These are phyloP conservation scores for Sinocyclocheilus maitianheensis DNA, from an alignment of 2,113 vertebrate species.

Conservation along the genomic window DNA sequence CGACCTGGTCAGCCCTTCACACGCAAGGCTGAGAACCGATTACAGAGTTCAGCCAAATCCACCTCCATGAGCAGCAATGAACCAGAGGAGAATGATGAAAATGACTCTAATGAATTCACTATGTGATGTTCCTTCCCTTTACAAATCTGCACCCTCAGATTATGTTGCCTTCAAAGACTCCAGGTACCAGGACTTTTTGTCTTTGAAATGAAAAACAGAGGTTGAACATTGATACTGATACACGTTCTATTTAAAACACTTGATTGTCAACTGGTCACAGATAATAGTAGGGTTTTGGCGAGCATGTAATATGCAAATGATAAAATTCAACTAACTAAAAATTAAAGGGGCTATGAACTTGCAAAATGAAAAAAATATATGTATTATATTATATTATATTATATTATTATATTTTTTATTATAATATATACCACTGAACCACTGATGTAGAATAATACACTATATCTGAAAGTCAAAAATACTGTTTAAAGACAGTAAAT, in stretches of 20 bases:
- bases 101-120: slow-evolving; percentile 62
- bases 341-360: neutral
- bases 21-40: slow-evolving; percentile 67
- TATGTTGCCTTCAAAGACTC: slow-evolving; percentile 81
- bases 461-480: neutral
- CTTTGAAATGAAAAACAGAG: neutral
- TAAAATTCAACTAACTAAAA: neutral
- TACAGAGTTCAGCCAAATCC: slow-evolving; percentile 57
- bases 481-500: neutral
- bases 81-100: slow-evolving; percentile 86
- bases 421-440: neutral
- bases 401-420: neutral
- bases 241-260: neutral
- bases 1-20: slow-evolving; percentile 54
- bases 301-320: neutral
- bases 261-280: neutral
- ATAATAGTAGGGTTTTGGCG: neutral
- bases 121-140: neutral
- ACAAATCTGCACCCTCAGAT: slow-evolving; percentile 67
- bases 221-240: neutral
- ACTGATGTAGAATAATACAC: neutral
- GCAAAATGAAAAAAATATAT: neutral
- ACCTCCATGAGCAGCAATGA: slow-evolving; percentile 68
- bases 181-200: slow-evolving; percentile 64
- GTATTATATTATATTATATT: neutral